phyloP scores from a whole-genome alignment of 2,113 vertebrate species.

The Ovis aries region DNA sequence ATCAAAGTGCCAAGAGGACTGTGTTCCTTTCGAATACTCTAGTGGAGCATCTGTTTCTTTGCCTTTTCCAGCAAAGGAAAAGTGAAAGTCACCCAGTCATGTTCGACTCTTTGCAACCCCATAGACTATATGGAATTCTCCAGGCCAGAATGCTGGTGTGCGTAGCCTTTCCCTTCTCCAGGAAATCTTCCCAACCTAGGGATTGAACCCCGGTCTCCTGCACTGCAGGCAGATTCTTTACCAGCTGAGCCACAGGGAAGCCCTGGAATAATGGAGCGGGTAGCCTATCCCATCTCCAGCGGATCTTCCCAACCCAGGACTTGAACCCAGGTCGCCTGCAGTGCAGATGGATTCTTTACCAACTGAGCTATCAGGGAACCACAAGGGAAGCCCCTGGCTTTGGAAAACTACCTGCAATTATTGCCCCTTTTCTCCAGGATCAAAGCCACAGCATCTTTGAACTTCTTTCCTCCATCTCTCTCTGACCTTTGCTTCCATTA shows the following conservation, averaged over 20 bases:
- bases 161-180: not conserved
- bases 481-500: not conserved
- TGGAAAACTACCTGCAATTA: not conserved
- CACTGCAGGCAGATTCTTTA: not conserved
- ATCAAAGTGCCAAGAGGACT: not conserved
- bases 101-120: accelerated
- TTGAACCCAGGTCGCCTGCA: accelerated
- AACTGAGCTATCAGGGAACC: not conserved
- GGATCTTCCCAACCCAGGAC: not conserved
- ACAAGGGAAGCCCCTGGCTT: not conserved
- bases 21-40: not conserved
- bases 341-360: not conserved
- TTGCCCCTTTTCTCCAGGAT: not conserved
- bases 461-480: not conserved
- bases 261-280: not conserved
- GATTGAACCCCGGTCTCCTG: accelerated
- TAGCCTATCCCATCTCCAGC: not conserved
- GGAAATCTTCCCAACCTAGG: not conserved
- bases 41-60: not conserved
- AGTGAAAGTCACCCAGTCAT: not conserved
- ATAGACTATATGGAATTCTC: not conserved
- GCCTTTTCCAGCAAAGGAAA: not conserved
- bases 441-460: not conserved
- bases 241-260: not conserved
- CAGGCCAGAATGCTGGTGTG: not conserved